Conservation (phyloP, 2,113 vertebrate species). For the Labeo rohita region DNA sequence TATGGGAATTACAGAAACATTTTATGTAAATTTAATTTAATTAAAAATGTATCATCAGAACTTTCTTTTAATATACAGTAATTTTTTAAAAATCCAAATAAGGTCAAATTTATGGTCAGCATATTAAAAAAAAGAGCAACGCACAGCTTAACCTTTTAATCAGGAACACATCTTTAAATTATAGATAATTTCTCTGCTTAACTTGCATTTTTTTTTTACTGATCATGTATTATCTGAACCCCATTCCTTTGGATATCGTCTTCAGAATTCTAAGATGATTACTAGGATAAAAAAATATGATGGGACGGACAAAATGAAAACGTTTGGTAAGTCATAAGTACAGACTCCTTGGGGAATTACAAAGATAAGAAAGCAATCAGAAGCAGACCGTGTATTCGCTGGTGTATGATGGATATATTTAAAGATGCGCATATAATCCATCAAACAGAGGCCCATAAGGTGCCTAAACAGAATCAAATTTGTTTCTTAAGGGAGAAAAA, state of each 20-base stretch:
- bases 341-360: slow-evolving; percentile 66
- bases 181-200: slow-evolving; percentile 66
- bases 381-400: slow-evolving; percentile 66
- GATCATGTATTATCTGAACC: slow-evolving; percentile 66
- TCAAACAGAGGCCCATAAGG: slow-evolving; percentile 55
- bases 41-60: neutral
- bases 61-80: neutral
- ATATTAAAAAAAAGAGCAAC: slow-evolving; percentile 40
- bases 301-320: slow-evolving; percentile 75
- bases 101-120: neutral
- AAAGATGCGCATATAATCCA: slow-evolving; percentile 81
- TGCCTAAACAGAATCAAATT: slow-evolving; percentile 84
- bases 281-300: slow-evolving; percentile 63
- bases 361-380: slow-evolving; percentile 66
- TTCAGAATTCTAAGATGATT: slow-evolving; percentile 78
- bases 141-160: slow-evolving; percentile 54
- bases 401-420: slow-evolving; percentile 76
- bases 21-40: neutral
- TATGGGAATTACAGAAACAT: neutral
- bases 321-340: slow-evolving; percentile 64
- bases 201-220: slow-evolving; percentile 65
- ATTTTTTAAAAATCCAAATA: neutral
- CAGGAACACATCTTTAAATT: slow-evolving; percentile 55
- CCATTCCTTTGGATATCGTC: slow-evolving; percentile 67
- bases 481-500: slow-evolving; percentile 70